A percentile compares a stretch with the other conserved stretches of the same genome.
These are phyloP conservation scores for Epirrita christyi DNA, from an alignment of 2,888 invertebrate genomes.

Conservation along the genomic window DNA sequence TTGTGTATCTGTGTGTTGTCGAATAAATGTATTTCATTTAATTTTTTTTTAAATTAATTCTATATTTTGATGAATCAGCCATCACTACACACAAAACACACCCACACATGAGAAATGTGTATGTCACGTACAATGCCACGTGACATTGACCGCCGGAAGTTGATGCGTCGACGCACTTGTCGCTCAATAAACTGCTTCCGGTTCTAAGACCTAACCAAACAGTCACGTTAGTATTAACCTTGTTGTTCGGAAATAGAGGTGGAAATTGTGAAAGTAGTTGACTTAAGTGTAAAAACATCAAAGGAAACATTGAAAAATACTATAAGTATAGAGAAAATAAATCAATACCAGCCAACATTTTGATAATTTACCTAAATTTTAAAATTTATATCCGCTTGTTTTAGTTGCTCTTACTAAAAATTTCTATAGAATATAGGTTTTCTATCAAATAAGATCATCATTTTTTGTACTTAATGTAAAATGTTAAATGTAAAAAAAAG, in stretches of 20 bases:
- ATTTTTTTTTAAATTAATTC: no score
- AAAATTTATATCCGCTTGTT: no score
- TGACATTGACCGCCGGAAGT: constrained; percentile 73
- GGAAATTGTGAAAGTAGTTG: background rate
- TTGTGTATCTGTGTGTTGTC: no score
- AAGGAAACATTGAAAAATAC: no score
- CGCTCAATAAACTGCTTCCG: constrained; percentile 70
- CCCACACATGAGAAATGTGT: no score
- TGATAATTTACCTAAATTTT: no score
- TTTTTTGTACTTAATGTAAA: constrained; percentile 19
- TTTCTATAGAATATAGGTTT: constrained; percentile 24
- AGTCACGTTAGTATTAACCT: constrained; percentile 34
- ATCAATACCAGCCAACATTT: no score
- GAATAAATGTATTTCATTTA: no score
- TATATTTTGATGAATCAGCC: no score
- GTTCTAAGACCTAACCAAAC: constrained; percentile 36
- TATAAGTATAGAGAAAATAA: no score
- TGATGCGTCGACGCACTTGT: constrained; percentile 63
- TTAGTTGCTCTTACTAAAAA: constrained; percentile 5
- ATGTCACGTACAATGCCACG: constrained; percentile 3
- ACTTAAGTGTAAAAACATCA: background rate
- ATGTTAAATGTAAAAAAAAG: no score
- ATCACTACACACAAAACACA: background rate
- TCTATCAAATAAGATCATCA: constrained; percentile 20
- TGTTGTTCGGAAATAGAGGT: constrained; percentile 5